Evolutionary conservation across 2,797 vertebrate species (phyloP), one percentile per base, ranked within the genome.

Genomic region (Tadarida brasiliensis): DNA sequence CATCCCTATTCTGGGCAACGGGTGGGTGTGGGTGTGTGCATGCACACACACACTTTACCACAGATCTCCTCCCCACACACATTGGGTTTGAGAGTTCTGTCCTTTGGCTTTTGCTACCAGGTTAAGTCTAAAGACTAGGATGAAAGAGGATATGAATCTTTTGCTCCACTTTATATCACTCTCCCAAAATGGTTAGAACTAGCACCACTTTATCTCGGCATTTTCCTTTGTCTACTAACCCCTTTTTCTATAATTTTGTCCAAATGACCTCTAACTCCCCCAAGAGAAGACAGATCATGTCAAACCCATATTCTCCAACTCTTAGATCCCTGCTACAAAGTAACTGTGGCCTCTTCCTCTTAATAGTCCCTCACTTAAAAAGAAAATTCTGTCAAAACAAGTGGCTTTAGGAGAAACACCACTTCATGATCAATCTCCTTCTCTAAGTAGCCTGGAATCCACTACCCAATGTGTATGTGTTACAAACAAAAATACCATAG

Each of bases 391-490:
- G 35, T 44, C 33, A 33, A 16, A 89, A 92, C 20, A 89, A 89
- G 56, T 57, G 47, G 47, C 47, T 93, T 85, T 56, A 63, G 47
- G 74, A 80, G 28, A 90, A 63, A 54, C 15, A 30, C 44, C 44
- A 70, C 61, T 94, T 94, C 61, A 87, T 76, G 24, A 91, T 61
- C 67, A 61, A 76, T 39, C 19, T 95, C n/a, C 26, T 77, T 73
- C 56, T 44, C 5, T 44, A 76, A 87, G 16, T 87, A 51, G 44
- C 22, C n/a, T 76, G 59, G 26, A 26, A 68, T 22, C 14, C 59
- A 90, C 54, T 49, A 59, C 26, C 39, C n/a, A 86, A 33, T 63
- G 49, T 33, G 33, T 76, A 68, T 24, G 59, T 30, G 59, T 54
- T 61, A 59, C 17, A 78, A 78, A 93, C 11, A 67, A 90, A 71